Evolutionary conservation across 2,888 invertebrate species (phyloP).

Genomic region (Drosophila macrospina): DNA sequence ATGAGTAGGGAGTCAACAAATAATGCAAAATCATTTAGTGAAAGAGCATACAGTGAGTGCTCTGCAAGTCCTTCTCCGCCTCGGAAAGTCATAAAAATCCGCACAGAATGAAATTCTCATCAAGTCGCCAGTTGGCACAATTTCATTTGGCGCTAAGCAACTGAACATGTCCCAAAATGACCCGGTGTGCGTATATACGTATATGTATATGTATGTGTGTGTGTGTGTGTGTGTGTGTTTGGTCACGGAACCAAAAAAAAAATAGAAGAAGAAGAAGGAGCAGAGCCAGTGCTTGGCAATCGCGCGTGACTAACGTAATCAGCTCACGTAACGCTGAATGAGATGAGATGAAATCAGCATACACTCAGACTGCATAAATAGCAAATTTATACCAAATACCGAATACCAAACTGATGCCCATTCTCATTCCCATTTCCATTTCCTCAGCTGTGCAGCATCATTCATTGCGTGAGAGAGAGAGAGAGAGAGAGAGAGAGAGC

Average conservation of each 20-base stretch:
- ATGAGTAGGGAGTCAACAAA: conserved; percentile 43
- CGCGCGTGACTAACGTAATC: conserved; percentile 80
- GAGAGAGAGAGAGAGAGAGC: not conserved
- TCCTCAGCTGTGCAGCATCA: conserved; percentile 34
- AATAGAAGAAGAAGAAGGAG: too few species aligned
- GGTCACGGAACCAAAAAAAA: conserved; percentile 48
- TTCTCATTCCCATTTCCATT: not conserved
- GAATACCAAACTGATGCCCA: conserved; percentile 45
- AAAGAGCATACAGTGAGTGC: conserved; percentile 20
- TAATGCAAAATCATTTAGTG: conserved; percentile 82
- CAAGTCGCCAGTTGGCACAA: conserved; percentile 77
- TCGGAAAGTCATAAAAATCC: conserved; percentile 76
- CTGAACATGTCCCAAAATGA: conserved; percentile 60
- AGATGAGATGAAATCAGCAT: conserved; percentile 83
- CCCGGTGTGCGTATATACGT: conserved; percentile 20
- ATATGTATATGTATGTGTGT: conserved; percentile 11
- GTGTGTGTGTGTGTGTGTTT: conserved; percentile 36
- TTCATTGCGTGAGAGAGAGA: conserved; percentile 13
- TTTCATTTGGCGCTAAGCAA: conserved; percentile 75
- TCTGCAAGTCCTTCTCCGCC: conserved; percentile 27
- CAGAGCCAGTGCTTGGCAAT: conserved; percentile 37
- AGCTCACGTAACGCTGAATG: conserved; percentile 81
- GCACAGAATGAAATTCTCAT: conserved; percentile 76
- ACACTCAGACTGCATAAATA: conserved; percentile 82
- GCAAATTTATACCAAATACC: conserved; percentile 71